A percentile compares a stretch with the other conserved stretches of the same genome.
These are phyloP conservation scores for Harpagoxenus sublaevis DNA, from an alignment of 2,888 invertebrate species.

Conservation along the genomic window DNA sequence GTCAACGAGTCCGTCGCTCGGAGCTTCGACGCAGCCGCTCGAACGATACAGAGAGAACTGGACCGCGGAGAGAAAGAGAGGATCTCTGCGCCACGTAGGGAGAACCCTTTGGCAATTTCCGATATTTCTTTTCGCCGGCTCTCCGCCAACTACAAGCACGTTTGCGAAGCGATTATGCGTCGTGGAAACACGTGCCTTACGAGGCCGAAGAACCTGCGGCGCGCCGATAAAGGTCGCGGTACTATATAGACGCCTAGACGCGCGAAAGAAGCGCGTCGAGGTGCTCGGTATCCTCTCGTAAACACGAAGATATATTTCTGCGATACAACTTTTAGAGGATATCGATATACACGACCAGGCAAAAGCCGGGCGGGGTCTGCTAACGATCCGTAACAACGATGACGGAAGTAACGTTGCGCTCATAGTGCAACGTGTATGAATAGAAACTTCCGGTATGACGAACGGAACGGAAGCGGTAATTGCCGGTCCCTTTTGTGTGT, in stretches of 20 bases:
- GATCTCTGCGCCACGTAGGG: constrained; percentile 21
- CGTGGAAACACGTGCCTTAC: constrained; percentile 43
- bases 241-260: background rate
- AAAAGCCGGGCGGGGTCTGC: constrained; percentile 27
- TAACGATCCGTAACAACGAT: constrained; percentile 66
- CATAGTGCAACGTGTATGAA: constrained; percentile 77
- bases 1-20: background rate
- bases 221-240: constrained; percentile 6
- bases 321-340: background rate
- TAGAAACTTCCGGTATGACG: constrained; percentile 76
- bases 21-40: constrained; percentile 22
- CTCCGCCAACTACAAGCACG: background rate
- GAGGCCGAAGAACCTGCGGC: constrained; percentile 37
- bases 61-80: constrained; percentile 41
- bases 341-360: background rate
- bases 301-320: background rate
- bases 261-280: background rate
- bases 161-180: constrained; percentile 21
- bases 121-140: constrained; percentile 53
- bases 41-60: constrained; percentile 52
- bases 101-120: constrained; percentile 62
- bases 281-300: background rate
- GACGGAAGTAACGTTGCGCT: constrained; percentile 75
- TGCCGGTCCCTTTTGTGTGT: constrained; percentile 73
- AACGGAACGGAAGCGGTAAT: constrained; percentile 77